Evolutionary conservation across 2,797 vertebrate genomes (phyloP).

Genomic region (Platalea minor): DNA sequence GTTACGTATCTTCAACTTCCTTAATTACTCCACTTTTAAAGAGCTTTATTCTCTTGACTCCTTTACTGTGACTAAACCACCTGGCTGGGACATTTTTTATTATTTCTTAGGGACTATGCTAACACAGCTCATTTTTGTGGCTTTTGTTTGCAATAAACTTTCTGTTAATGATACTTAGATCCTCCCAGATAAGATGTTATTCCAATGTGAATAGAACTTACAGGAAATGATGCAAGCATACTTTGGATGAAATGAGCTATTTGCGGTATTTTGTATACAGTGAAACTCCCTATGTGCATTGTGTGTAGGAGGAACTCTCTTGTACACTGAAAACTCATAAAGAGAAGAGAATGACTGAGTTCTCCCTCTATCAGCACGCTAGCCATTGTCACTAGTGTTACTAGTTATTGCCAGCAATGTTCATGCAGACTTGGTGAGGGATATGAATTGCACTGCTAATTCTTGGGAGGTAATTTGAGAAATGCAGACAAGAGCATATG

Average conservation of each 20-base stretch:
- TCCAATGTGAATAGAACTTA: neutral
- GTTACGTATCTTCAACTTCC: neutral
- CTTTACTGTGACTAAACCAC: constrained; percentile 33
- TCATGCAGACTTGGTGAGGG: neutral
- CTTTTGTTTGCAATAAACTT: constrained; percentile 1
- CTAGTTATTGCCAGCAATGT: neutral
- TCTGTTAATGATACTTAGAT: neutral
- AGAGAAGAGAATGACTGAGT: neutral
- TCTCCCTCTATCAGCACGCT: neutral
- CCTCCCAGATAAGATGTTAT: neutral
- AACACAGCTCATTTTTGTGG: neutral
- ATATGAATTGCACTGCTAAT: neutral
- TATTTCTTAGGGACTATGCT: constrained; percentile 28
- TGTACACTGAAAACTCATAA: neutral
- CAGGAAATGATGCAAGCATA: neutral
- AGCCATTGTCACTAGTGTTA: neutral
- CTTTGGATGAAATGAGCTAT: neutral
- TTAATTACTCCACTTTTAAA: constrained; percentile 35
- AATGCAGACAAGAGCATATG: neutral
- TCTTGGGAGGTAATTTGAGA: neutral
- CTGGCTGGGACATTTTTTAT: constrained; percentile 40
- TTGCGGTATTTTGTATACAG: neutral
- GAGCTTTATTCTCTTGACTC: constrained; percentile 35
- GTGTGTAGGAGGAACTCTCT: neutral
- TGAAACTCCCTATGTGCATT: accelerated